phyloP scores from a whole-genome alignment of 2,113 vertebrate genomes.

The Thamnophis sirtalis region DNA sequence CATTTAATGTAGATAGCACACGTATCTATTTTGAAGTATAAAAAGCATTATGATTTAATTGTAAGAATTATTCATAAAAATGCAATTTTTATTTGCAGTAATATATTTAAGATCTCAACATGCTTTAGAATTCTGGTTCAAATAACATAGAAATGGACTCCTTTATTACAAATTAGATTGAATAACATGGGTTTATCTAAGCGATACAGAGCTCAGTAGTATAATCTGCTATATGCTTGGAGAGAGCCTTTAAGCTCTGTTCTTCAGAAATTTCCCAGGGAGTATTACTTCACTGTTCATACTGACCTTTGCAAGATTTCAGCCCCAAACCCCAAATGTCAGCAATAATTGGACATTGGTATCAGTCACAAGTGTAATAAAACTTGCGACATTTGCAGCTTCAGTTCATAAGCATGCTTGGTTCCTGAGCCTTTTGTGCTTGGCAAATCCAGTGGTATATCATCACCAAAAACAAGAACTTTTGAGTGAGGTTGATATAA shows the following conservation, averaged over 20 bases:
- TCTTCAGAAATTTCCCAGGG: conserved; percentile 9
- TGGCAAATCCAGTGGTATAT: not conserved
- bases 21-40: not conserved
- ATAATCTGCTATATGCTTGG: not conserved
- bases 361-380: conserved; percentile 19
- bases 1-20: not conserved
- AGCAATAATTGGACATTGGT: conserved; percentile 21
- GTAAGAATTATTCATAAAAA: not conserved
- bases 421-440: not conserved
- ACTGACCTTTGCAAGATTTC: conserved; percentile 23
- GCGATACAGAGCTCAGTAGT: not conserved
- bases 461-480: not conserved
- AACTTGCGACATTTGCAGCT: conserved; percentile 22
- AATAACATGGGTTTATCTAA: conserved; percentile 30
- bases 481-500: not conserved
- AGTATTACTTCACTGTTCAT: conserved; percentile 24
- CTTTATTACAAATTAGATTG: not conserved
- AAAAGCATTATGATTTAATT: not conserved
- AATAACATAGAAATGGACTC: not conserved
- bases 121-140: not conserved
- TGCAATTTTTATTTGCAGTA: not conserved
- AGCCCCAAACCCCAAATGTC: conserved; percentile 23
- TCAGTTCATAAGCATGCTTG: not conserved
- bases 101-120: not conserved
- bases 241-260: not conserved